Conservation (phyloP, 2,797 vertebrate species). For the Enteromius afrohamiltoni region DNA sequence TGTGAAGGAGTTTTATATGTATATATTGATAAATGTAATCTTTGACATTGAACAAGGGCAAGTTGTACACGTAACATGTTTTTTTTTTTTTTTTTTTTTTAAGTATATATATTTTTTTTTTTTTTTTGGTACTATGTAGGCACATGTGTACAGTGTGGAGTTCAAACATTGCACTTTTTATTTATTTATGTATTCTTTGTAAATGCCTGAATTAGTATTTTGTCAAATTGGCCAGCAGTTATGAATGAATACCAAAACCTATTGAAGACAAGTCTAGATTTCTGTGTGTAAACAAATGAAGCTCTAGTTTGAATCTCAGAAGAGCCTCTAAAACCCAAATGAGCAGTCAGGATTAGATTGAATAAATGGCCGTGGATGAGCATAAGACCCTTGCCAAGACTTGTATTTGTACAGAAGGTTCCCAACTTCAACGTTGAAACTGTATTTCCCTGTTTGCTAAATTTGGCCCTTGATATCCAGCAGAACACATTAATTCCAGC, state of each 20-base stretch:
- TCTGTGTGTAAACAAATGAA: background rate
- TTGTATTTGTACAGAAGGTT: constrained; percentile 42
- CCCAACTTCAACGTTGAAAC: constrained; percentile 15
- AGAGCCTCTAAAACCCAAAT: background rate
- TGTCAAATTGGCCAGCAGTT: background rate
- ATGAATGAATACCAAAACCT: background rate
- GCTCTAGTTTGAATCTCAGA: background rate
- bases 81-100: background rate
- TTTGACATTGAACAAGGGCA: background rate
- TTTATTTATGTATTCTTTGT: background rate
- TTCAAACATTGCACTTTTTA: background rate
- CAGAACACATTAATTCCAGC: constrained; percentile 36
- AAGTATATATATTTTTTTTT: background rate
- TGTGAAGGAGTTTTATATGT: background rate
- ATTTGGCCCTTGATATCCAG: background rate
- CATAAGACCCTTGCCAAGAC: background rate
- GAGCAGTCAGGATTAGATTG: constrained; percentile 9
- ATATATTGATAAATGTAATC: background rate
- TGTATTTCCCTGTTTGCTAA: constrained; percentile 5
- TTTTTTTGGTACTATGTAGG: background rate
- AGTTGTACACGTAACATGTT: background rate
- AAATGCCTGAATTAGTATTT: background rate
- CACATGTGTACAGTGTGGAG: background rate
- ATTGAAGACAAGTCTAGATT: background rate
- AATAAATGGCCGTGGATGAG: background rate